Percentiles rank a stretch among this genome's conserved stretches.
Evolutionary conservation across 1,140 invertebrate genomes (phyloP).

Genomic region (Zaprionus ornatus): DNA sequence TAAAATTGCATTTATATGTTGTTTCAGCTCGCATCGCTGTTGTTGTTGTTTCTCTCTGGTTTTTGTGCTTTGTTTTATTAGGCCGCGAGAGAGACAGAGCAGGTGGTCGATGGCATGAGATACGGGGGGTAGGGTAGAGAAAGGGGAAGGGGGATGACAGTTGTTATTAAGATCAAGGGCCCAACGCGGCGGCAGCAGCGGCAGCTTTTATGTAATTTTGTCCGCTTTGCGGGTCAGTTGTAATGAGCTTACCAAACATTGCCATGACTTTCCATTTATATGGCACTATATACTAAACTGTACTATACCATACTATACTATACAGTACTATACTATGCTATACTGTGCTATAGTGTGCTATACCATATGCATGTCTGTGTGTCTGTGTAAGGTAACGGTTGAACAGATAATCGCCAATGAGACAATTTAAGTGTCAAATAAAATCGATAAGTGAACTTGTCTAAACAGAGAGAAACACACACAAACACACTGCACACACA

Average conservation of each 20-base stretch:
- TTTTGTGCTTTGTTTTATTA: slow-evolving; percentile 9
- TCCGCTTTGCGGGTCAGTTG: slow-evolving; percentile 34
- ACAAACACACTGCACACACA: background rate
- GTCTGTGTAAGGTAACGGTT: slow-evolving; percentile 12
- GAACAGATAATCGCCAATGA: slow-evolving; percentile 49
- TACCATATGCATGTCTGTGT: background rate
- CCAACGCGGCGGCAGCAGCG: slow-evolving; percentile 4
- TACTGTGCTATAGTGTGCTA: background rate
- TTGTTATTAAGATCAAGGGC: slow-evolving; percentile 50
- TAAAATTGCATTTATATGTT: slow-evolving; percentile 50
- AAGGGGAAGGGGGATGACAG: background rate
- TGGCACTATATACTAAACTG: background rate
- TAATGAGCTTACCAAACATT: slow-evolving; percentile 17
- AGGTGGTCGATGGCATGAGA: background rate
- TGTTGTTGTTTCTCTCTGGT: background rate
- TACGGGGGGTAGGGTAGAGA: background rate
- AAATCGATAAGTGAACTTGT: slow-evolving; percentile 44
- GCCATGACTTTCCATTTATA: slow-evolving; percentile 17
- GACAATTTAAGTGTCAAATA: slow-evolving; percentile 42
- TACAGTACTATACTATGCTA: too few species aligned
- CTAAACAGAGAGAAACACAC: slow-evolving; percentile 10
- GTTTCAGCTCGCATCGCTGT: background rate
- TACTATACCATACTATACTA: too few species aligned
- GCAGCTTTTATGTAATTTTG: slow-evolving; percentile 42
- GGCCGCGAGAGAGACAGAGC: slow-evolving; percentile 14